Percentiles rank a stretch among this genome's conserved stretches.
Evolutionary conservation across 2,113 vertebrate species (phyloP).

Genomic region (Phyllostomus discolor): DNA sequence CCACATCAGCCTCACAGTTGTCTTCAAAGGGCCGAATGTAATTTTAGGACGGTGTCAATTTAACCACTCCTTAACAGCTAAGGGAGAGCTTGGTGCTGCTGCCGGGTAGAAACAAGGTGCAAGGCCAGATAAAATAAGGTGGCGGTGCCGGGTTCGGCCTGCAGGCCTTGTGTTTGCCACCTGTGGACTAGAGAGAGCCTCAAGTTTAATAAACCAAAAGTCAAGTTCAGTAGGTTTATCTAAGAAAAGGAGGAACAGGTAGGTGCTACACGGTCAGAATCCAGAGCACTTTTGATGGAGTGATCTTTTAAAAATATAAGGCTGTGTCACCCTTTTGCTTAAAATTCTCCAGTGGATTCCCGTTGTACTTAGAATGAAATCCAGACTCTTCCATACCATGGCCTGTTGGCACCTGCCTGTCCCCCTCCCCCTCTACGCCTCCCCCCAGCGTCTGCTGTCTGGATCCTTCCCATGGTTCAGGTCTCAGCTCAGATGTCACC

Average conservation of each 20-base stretch:
- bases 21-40: too few relatives aligned
- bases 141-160: too few relatives aligned
- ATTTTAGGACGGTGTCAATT: too few relatives aligned
- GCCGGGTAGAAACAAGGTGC: too few relatives aligned
- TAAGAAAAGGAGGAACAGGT: background rate
- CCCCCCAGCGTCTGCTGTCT: background rate
- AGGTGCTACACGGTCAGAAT: background rate
- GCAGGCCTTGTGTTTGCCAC: too few relatives aligned
- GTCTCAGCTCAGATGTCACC: background rate
- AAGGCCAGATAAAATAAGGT: too few relatives aligned
- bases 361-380: background rate
- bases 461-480: background rate
- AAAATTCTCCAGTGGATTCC: background rate
- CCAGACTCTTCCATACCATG: background rate
- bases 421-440: background rate
- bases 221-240: background rate
- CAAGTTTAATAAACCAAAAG: background rate
- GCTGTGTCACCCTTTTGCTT: background rate
- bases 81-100: too few relatives aligned
- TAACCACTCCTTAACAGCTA: too few relatives aligned
- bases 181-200: background rate
- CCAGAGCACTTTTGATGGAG: background rate
- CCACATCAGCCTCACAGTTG: too few relatives aligned
- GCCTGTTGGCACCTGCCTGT: background rate
- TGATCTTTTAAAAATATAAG: background rate